Percentiles rank a stretch among this genome's conserved stretches.
Evolutionary conservation across 2,888 invertebrate species (phyloP).

Genomic region (Epinotia ramella): DNA sequence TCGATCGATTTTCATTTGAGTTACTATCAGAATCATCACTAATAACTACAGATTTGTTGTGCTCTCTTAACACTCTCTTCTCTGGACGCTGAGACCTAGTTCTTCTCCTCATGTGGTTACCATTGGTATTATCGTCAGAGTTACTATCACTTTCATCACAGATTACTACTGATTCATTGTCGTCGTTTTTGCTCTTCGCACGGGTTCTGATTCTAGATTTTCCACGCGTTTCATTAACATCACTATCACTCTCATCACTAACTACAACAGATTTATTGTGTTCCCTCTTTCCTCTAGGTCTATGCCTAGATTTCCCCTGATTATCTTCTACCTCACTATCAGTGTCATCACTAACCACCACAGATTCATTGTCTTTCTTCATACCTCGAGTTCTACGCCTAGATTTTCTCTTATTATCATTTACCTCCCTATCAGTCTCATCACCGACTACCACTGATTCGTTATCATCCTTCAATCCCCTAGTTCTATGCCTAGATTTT

Average conservation of each 20-base stretch:
- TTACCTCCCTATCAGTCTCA: neutral
- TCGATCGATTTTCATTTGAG: neutral
- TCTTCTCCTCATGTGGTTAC: neutral
- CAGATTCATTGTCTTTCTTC: neutral
- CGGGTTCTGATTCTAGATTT: neutral
- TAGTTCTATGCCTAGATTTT: neutral
- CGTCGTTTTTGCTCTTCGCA: neutral
- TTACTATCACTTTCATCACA: slow-evolving; percentile 11
- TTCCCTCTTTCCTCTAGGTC: neutral
- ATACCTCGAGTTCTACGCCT: neutral
- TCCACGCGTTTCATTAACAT: neutral
- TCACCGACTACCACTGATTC: slow-evolving; percentile 12
- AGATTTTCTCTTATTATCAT: neutral
- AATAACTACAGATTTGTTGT: slow-evolving; percentile 11
- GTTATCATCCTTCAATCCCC: neutral
- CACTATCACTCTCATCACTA: slow-evolving; percentile 9
- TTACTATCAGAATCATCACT: neutral
- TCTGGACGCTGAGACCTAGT: slow-evolving; percentile 23
- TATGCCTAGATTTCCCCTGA: neutral
- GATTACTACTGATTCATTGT: slow-evolving; percentile 4
- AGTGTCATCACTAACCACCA: slow-evolving; percentile 7
- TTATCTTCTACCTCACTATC: neutral
- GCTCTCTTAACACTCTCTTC: neutral
- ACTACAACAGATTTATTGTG: neutral
- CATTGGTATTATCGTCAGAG: neutral